phyloP scores from a whole-genome alignment of 2,113 vertebrate species.

The Nicator chloris region DNA sequence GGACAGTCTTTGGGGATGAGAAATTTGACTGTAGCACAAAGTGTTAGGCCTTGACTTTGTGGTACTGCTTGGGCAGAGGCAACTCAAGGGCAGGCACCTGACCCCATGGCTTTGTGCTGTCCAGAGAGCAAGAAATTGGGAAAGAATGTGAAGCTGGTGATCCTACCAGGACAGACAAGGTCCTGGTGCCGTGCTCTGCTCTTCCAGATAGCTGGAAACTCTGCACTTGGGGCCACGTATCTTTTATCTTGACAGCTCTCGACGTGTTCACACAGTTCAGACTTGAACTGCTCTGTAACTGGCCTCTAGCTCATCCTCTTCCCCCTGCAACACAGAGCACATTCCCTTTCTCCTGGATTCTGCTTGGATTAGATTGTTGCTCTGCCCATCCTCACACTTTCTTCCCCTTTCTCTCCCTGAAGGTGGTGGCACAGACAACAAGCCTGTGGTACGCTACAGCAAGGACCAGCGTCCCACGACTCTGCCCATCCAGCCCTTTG shows the following conservation, averaged over 20 bases:
- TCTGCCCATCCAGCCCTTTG: conserved; percentile 97
- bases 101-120: not conserved
- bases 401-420: conserved; percentile 9
- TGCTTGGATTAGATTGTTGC: not conserved
- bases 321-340: not conserved
- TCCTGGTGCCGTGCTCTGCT: not conserved
- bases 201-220: not conserved
- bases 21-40: not conserved
- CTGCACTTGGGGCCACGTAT: not conserved
- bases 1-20: not conserved
- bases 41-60: not conserved
- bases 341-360: not conserved
- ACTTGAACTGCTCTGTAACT: not conserved
- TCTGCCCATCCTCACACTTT: not conserved
- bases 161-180: not conserved
- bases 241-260: not conserved
- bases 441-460: conserved; percentile 86
- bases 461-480: conserved; percentile 95
- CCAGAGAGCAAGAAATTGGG: not conserved
- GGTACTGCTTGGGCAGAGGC: not conserved
- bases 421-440: conserved; percentile 81
- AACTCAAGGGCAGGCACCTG: not conserved
- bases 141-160: not conserved
- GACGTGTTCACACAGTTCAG: not conserved
- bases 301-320: not conserved